Conservation (phyloP, 2,797 vertebrate species). For the Acanthurus lineatus region DNA sequence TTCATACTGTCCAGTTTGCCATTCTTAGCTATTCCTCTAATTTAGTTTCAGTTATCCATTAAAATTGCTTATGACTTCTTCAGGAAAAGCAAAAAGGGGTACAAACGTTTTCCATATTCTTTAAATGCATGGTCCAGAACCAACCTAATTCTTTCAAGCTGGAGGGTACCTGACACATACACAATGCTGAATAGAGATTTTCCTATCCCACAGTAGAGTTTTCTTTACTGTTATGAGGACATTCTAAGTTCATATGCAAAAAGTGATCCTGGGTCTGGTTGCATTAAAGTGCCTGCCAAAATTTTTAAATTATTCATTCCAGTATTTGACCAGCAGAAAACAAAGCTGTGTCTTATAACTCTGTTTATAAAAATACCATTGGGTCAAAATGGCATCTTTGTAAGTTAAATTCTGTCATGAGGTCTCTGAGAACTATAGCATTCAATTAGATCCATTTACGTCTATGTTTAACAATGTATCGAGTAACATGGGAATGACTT, state of each 20-base stretch:
- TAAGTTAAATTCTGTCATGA: slow-evolving; percentile 8
- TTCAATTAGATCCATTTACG: slow-evolving; percentile 18
- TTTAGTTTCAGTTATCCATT: not conserved
- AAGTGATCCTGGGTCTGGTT: not conserved
- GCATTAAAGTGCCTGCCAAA: not conserved
- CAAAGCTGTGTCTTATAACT: not conserved
- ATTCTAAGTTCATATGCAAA: not conserved
- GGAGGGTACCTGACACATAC: not conserved
- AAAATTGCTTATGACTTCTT: not conserved
- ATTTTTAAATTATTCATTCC: not conserved
- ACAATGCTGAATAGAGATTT: not conserved
- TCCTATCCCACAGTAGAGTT: not conserved
- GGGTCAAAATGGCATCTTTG: slow-evolving; percentile 8
- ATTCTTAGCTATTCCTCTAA: not conserved
- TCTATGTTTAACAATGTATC: slow-evolving; percentile 22
- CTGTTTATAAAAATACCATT: not conserved
- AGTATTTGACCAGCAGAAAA: not conserved
- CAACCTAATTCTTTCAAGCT: not conserved
- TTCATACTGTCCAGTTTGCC: not conserved
- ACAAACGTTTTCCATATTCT: not conserved
- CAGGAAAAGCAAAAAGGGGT: not conserved
- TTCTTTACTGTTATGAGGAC: not conserved
- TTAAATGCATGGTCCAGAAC: too few relatives aligned
- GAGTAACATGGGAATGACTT: slow-evolving; percentile 26
- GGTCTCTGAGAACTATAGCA: slow-evolving; percentile 8